A percentile compares a stretch with the other conserved stretches of the same genome.
phyloP scores from a whole-genome alignment of 2,888 invertebrate species.

The Pycnomerus fuliginosus region DNA sequence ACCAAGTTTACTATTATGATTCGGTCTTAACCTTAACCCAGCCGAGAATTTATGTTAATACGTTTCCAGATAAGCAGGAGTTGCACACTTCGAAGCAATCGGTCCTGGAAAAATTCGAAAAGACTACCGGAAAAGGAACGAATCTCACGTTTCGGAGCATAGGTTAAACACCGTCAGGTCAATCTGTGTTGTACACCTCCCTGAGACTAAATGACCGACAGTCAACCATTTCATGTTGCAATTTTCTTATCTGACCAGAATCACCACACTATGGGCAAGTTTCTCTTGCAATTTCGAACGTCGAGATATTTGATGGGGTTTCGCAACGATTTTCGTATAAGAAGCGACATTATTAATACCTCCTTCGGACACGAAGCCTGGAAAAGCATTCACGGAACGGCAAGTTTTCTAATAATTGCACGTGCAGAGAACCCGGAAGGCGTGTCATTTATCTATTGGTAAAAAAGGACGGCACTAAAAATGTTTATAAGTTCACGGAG shows the following conservation, averaged over 20 bases:
- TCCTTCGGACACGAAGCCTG: slow-evolving; percentile 5
- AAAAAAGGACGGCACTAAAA: slow-evolving; percentile 39
- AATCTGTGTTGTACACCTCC: slow-evolving; percentile 22
- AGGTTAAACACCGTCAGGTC: slow-evolving; percentile 27
- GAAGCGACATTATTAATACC: slow-evolving; percentile 9
- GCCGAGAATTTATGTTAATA: slow-evolving; percentile 29
- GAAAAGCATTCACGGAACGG: slow-evolving; percentile 29
- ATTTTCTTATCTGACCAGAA: slow-evolving; percentile 18
- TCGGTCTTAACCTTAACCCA: slow-evolving; percentile 39
- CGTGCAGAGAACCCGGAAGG: slow-evolving; percentile 41
- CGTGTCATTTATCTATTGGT: slow-evolving; percentile 40
- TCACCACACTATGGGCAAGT: slow-evolving; percentile 18
- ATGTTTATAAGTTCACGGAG: slow-evolving; percentile 46
- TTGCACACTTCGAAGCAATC: slow-evolving; percentile 17
- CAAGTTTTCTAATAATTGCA: slow-evolving; percentile 32
- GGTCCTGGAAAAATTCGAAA: slow-evolving; percentile 17
- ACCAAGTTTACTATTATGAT: slow-evolving; percentile 38
- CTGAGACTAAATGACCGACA: slow-evolving; percentile 23
- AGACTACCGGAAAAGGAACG: slow-evolving; percentile 22
- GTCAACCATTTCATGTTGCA: slow-evolving; percentile 19
- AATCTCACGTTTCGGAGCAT: slow-evolving; percentile 25
- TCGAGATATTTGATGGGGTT: slow-evolving; percentile 17
- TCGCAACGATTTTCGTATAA: slow-evolving; percentile 15
- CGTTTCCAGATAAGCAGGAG: slow-evolving; percentile 19
- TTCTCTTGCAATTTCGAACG: slow-evolving; percentile 20